A percentile compares a stretch with the other conserved stretches of the same genome.
phyloP scores from a whole-genome alignment of 1,140 invertebrate genomes.

The Leguminivora glycinivorella region DNA sequence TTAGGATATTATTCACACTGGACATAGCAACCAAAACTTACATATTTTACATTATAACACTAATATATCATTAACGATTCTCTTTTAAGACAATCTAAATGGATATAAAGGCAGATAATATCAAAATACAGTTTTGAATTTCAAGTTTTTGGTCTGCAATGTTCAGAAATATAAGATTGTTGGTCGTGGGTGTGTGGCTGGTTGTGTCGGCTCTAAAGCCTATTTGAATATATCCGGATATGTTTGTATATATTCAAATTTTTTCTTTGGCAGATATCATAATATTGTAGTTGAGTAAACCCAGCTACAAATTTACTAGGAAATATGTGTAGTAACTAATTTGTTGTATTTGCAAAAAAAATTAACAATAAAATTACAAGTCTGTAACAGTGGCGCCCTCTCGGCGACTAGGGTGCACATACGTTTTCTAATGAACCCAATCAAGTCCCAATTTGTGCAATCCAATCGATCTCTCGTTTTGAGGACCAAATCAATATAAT shows the following conservation, averaged over 20 bases:
- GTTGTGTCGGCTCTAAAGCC: not conserved
- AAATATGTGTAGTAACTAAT: no score
- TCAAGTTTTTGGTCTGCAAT: not conserved
- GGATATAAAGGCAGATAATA: no score
- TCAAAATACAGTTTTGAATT: not conserved
- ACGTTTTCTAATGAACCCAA: no score
- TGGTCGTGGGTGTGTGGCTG: constrained; percentile 1
- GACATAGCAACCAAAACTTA: not conserved
- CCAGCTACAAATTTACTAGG: no score
- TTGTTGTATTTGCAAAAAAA: no score
- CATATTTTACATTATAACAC: not conserved
- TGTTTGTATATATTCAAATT: not conserved
- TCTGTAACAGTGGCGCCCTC: no score
- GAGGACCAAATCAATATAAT: no score
- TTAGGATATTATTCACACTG: constrained; percentile 3
- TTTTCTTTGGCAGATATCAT: not conserved
- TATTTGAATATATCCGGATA: not conserved
- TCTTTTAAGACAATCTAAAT: no score
- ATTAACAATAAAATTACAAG: no score
- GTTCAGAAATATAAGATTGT: not conserved
- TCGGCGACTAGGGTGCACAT: no score
- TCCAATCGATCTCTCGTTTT: no score
- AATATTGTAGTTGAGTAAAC: not conserved
- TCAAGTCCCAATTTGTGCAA: no score
- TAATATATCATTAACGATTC: not conserved